These are phyloP conservation scores for Hapalemur alaotrensis DNA, from an alignment of 2,797 vertebrate genomes.

Conservation along the genomic window DNA sequence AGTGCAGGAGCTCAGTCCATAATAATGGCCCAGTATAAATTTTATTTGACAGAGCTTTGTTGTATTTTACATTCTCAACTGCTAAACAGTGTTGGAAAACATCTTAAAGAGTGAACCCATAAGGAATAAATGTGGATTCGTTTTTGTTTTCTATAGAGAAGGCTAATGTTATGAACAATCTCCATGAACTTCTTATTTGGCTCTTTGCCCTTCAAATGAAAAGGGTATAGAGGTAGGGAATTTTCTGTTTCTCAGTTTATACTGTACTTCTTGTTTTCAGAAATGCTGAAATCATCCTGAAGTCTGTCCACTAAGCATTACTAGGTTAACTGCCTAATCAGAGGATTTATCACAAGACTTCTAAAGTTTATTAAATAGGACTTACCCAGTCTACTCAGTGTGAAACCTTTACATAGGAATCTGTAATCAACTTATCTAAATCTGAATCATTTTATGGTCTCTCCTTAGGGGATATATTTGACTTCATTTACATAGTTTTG, in stretches of 20 bases:
- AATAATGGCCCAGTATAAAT: background rate
- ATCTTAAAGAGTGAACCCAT: background rate
- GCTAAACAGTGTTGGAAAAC: background rate
- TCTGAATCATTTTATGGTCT: background rate
- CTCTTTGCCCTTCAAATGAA: conserved; percentile 5
- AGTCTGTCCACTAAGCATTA: conserved; percentile 21
- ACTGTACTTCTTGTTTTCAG: conserved; percentile 62
- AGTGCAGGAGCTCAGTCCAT: background rate
- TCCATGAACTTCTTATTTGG: conserved; percentile 49
- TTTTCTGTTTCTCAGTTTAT: conserved; percentile 51
- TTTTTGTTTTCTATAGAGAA: background rate
- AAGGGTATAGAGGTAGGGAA: background rate
- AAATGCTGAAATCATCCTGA: conserved; percentile 58
- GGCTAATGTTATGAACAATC: background rate
- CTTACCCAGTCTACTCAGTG: background rate
- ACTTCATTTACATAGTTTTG: background rate
- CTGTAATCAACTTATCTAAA: background rate
- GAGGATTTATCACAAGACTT: background rate
- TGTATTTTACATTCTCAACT: background rate
- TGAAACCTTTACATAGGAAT: background rate
- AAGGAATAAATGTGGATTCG: background rate
- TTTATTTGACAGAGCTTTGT: background rate
- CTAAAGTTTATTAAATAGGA: background rate
- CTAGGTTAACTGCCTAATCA: background rate
- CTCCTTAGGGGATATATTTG: background rate